phyloP scores from a whole-genome alignment of 2,113 vertebrate species.

The Brienomyrus longianalis region DNA sequence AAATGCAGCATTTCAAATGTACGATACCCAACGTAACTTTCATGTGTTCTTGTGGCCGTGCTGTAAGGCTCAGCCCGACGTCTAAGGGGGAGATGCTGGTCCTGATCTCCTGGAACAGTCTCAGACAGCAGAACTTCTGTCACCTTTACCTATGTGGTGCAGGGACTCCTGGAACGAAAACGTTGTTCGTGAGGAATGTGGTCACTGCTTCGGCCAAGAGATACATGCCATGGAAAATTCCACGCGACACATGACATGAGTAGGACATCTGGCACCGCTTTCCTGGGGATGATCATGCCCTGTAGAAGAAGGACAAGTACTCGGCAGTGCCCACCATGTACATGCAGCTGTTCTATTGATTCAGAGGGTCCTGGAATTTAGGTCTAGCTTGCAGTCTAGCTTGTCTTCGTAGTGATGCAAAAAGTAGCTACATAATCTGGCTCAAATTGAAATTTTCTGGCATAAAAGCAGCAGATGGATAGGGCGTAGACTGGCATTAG shows the following conservation, averaged over 20 bases:
- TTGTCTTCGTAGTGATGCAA: neutral
- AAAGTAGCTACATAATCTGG: neutral
- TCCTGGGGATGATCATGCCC: neutral
- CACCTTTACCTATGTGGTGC: neutral
- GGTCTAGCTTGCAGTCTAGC: neutral
- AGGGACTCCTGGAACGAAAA: neutral
- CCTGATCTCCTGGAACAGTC: neutral
- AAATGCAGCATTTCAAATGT: neutral
- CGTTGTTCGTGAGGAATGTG: neutral
- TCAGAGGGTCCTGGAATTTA: neutral
- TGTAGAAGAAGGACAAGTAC: neutral
- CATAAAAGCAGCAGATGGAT: neutral
- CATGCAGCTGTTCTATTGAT: neutral
- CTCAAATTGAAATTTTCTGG: neutral
- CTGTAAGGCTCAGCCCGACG: neutral
- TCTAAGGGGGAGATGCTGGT: neutral
- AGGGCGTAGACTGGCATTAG: neutral
- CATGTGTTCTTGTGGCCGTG: neutral
- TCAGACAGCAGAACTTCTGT: neutral
- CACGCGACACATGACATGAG: neutral
- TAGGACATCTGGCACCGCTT: neutral
- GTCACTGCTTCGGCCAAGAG: neutral
- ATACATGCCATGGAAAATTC: constrained; percentile 2
- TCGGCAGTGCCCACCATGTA: neutral
- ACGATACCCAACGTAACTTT: neutral